Base-by-base conservation (phyloP, 2,113 vertebrate genomes). In the Gasterosteus nipponicus region DNA sequence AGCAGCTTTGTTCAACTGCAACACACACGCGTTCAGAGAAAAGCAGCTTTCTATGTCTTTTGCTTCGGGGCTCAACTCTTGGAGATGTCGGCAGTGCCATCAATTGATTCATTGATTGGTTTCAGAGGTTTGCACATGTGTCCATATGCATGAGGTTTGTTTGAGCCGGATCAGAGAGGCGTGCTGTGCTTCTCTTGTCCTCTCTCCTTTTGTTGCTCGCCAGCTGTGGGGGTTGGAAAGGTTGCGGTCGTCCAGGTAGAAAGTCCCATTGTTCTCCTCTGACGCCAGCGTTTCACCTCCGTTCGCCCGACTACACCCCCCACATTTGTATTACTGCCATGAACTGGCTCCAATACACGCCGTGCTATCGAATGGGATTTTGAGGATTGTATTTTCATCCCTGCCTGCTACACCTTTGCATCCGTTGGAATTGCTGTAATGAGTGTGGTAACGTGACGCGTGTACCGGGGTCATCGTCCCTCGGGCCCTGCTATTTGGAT, bases 401-500 rank as follows among this genome's bases (percentile, higher is more conserved):
- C 33, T 75, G 58, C 46, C 66, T 14, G 5, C 63, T 75, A 26
- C 51, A 82, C 71, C 69, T 77, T 61, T 75, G 57, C 70, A 38
- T 59, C 18, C 65, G 11, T 38, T 80, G 53, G 46, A 46, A 78
- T 59, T 73, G 53, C 69, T 70, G 58, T 80, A 68, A 78, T 81
- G 73, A 85, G 63, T 65, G 33, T 42, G 29, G 53, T 26, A 54
- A 66, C 64, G 51, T 44, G 57, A 53, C 59, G 22, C 22, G 73
- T 75, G 74, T 69, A 38, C 79, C 12, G 42, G 35, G 84, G 78
- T 86, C 85, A 81, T 67, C 68, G 19, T 73, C 86, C 84, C 87
- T 73, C 5, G 73, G 82, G 86, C 78, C 77, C 78, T 90, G 63
- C 85, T 86, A 87, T 89, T 87, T 86, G 80, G 62, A 83, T 86